These are phyloP conservation scores for Dromiciops gliroides DNA, from an alignment of 2,113 vertebrate genomes.

Conservation along the genomic window DNA sequence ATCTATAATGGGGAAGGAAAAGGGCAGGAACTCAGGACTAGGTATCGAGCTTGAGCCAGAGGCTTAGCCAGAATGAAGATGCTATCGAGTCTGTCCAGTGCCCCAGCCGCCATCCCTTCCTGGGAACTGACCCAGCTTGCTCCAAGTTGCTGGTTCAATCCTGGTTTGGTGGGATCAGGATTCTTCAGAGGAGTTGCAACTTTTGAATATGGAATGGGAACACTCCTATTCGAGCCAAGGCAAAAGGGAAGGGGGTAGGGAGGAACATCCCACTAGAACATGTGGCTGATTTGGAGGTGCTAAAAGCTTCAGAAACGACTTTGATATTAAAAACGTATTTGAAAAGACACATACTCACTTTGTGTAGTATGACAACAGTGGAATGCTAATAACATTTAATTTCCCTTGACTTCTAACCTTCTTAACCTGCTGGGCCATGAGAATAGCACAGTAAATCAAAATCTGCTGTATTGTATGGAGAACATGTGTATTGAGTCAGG, in stretches of 20 bases:
- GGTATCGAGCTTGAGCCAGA: background rate
- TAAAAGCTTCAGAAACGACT: conserved; percentile 74
- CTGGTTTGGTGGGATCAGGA: background rate
- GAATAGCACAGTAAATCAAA: conserved; percentile 81
- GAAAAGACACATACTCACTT: conserved; percentile 79
- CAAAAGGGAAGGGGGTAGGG: conserved; percentile 62
- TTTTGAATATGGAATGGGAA: background rate
- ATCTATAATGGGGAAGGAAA: background rate
- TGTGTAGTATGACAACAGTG: conserved; percentile 75
- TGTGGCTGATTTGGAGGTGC: conserved; percentile 72
- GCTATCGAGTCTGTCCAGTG: background rate
- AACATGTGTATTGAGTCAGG: conserved; percentile 81
- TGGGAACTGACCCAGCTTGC: background rate
- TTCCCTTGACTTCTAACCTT: conserved; percentile 86
- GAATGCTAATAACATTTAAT: conserved; percentile 86
- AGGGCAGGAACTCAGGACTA: background rate
- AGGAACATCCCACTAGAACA: background rate
- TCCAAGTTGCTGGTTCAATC: background rate
- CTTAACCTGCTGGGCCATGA: conserved; percentile 81
- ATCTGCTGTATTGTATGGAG: conserved; percentile 75
- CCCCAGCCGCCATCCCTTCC: background rate
- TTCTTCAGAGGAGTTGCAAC: background rate
- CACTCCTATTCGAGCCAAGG: background rate
- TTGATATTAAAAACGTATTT: conserved; percentile 80
- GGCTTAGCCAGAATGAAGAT: background rate